Base-by-base conservation (phyloP, 2,888 invertebrate genomes). In the Epirrhoe alternata region DNA sequence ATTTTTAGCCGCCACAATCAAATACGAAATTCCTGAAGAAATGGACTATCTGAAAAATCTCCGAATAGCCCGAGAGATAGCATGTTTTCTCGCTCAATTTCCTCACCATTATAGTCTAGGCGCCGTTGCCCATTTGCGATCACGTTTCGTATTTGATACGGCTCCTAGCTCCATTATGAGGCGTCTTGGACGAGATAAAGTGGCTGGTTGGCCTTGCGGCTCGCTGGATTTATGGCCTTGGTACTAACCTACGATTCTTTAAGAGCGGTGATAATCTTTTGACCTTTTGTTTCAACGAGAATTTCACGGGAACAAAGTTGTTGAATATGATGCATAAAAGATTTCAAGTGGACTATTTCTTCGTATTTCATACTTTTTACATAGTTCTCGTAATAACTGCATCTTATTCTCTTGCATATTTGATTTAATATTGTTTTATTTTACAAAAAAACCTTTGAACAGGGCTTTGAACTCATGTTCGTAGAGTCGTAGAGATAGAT, bases 111-210 rank as follows among this genome's bases (percentile, higher is more conserved):
- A 62, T 56, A 49, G 62, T 49, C 17, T 8, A 50, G 51, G 60
- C 38, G 45, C 33, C 33, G 50, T 49, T 57, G 56, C 58, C 61
- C 65, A 66, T 66, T 62, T 62, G 66, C 69, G 68, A 68, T 68
- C 70, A 66, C 66, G 66, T 66, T 66, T 61, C 72, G 70, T 73
- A 73, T 74, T 75, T 69, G 73, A 73, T 72, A 72, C 75, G 74
- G 59, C 70, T 68, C 72, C 72, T 62, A 70, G 66, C 54, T 62
- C 76, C 72, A 79, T 78, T 77, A 78, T 71, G 68, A 70, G 63
- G 69, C 68, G 67, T 72, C 71, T 70, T 66, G 69, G 63, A 61
- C 61, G 62, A 76, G 77, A 79, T 77, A 78, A 79, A 79, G 78
- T 74, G 77, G 73, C 73, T 70, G 58, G 69, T 70, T 67, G 71